Evolutionary conservation across 2,888 invertebrate genomes (phyloP), one percentile per base, ranked within the genome.

Genomic region (Teleogryllus oceanicus): DNA sequence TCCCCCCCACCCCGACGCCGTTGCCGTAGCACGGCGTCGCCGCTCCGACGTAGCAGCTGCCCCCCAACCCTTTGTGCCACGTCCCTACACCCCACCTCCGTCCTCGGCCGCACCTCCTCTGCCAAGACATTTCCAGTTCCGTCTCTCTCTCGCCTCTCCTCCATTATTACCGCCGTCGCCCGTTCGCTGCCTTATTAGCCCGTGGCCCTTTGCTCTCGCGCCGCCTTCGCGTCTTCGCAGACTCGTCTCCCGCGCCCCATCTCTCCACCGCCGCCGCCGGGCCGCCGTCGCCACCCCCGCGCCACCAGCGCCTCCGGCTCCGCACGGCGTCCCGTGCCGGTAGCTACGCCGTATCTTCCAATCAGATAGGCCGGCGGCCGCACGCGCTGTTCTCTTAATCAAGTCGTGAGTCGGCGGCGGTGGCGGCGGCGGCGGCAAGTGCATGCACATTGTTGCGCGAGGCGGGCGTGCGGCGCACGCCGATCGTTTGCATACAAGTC

Each of bases 371-470:
- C 62, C n/a, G 62, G 62, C 62, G n/a, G 62, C 62, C 62, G 62
- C 62, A 62, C 62, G 62, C 62, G 62, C 62, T 62, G 16, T 62
- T 62, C 62, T 62, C 62, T 62, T 62, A 62, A 62, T 62, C 62
- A 62, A 62, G 62, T 62, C 62, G 62, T 62, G 62, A 62, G 62
- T 62, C 62, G 62, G 62, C 62, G 62, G 62, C 62, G 62, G 62
- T 37, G 37, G 37, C 8, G 8, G 37, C 37, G 37, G 62, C 62
- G 62, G 62, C 62, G 62, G 62, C 62, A 62, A 62, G 62, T 62
- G 62, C 62, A 62, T 62, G 62, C 62, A 62, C 62, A 62, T 62
- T 62, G 62, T 62, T 62, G 62, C 8, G n/a, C 62, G 16, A 62
- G 62, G n/a, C n/a, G 62, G 62, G 13, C 16, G 62, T n/a, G n/a